These are phyloP conservation scores for Scomber japonicus DNA, from an alignment of 2,113 vertebrate genomes.

Conservation along the genomic window DNA sequence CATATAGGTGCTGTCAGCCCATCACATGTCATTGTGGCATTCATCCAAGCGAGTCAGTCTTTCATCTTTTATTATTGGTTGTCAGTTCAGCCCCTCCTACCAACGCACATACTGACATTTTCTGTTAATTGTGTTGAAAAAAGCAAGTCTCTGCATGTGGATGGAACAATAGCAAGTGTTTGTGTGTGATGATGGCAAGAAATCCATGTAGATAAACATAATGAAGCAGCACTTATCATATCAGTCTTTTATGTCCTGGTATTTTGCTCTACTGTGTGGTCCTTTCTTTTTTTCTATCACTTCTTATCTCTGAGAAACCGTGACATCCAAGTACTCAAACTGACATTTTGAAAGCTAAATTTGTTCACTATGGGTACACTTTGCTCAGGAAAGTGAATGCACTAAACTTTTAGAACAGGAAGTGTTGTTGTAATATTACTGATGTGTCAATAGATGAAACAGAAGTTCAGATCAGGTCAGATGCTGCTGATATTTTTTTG, in stretches of 20 bases:
- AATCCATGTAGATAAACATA: conserved; percentile 55
- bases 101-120: neutral
- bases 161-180: conserved; percentile 57
- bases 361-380: neutral
- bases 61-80: conserved; percentile 9
- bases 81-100: conserved; percentile 29
- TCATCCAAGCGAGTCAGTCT: conserved; percentile 6
- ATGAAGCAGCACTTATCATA: conserved; percentile 31
- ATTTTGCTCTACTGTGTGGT: conserved; percentile 1
- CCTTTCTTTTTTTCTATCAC: neutral
- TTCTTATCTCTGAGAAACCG: conserved; percentile 8
- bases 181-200: conserved; percentile 52
- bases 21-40: conserved; percentile 15
- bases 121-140: conserved; percentile 6
- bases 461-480: too few relatives aligned
- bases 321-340: neutral
- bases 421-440: neutral
- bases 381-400: neutral
- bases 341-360: conserved; percentile 4
- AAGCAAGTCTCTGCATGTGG: conserved; percentile 49
- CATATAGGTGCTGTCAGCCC: conserved; percentile 29
- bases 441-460: neutral
- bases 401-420: neutral
- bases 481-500: too few relatives aligned
- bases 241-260: neutral